A percentile compares a stretch with the other conserved stretches of the same genome.
These are phyloP conservation scores for Arrhopalites spinosus DNA, from an alignment of 2,888 invertebrate genomes.

Conservation along the genomic window DNA sequence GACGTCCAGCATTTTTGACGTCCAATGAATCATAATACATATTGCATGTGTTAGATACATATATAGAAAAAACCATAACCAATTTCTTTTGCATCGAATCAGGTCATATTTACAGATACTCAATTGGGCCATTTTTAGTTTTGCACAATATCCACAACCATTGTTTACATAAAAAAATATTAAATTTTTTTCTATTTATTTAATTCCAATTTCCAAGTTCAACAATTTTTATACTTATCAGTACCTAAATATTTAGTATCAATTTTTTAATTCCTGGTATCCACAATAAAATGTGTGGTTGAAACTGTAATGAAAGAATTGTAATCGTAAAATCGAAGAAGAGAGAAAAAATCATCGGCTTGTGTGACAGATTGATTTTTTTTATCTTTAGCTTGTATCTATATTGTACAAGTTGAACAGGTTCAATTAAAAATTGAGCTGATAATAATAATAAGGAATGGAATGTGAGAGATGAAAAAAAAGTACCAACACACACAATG, in stretches of 20 bases:
- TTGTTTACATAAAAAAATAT: no score
- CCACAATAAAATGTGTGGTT: no score
- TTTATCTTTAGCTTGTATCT: no score
- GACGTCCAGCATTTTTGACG: constrained; percentile 28
- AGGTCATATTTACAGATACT: constrained; percentile 11
- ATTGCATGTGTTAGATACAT: background rate
- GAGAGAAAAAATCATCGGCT: no score
- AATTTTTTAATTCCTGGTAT: no score
- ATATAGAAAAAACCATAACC: constrained; percentile 1
- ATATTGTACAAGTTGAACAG: background rate
- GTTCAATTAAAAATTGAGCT: background rate
- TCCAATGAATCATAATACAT: constrained; percentile 14
- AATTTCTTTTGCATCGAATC: constrained; percentile 13
- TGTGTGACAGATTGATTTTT: no score
- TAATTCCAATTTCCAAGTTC: no score
- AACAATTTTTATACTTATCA: no score
- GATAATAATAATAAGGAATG: background rate
- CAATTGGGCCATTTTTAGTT: background rate
- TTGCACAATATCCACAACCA: background rate
- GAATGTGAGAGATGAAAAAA: background rate
- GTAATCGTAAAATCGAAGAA: no score
- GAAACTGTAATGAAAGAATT: no score
- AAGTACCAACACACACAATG: background rate
- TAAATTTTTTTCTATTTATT: no score
- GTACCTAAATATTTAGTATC: no score